These are phyloP conservation scores for Geotrypetes seraphini DNA, from an alignment of 2,797 vertebrate genomes.

Conservation along the genomic window DNA sequence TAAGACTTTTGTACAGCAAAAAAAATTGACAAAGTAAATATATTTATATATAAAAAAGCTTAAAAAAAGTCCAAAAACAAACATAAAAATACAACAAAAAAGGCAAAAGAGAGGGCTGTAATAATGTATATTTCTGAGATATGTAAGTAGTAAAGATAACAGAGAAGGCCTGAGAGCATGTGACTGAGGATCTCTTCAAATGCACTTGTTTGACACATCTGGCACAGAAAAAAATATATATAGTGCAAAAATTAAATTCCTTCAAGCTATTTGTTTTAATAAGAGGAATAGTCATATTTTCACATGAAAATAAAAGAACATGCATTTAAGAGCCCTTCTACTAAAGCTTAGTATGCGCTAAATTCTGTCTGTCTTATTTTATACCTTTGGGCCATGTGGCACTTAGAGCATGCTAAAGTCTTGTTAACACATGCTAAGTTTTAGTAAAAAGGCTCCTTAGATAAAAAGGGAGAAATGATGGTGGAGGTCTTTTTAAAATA, in stretches of 20 bases:
- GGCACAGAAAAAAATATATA: constrained; percentile 60
- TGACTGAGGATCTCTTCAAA: constrained; percentile 60
- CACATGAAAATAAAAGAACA: constrained; percentile 24
- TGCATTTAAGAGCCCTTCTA: too few relatives aligned
- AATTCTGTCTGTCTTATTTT: too few relatives aligned
- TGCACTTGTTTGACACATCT: constrained; percentile 64
- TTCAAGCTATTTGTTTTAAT: constrained; percentile 46
- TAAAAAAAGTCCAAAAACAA: constrained; percentile 60
- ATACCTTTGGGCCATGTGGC: too few relatives aligned
- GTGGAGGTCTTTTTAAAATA: too few relatives aligned
- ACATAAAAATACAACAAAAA: constrained; percentile 71
- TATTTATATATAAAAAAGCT: constrained; percentile 62
- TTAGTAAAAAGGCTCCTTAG: too few relatives aligned
- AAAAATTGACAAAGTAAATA: constrained; percentile 73
- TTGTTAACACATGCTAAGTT: too few relatives aligned
- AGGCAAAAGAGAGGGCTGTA: constrained; percentile 72
- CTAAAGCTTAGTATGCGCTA: too few relatives aligned
- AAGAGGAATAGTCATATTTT: constrained; percentile 31
- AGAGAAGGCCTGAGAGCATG: constrained; percentile 72
- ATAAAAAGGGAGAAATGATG: too few relatives aligned
- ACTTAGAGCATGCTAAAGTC: too few relatives aligned
- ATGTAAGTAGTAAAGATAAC: constrained; percentile 75
- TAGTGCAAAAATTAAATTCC: constrained; percentile 66
- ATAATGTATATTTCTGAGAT: constrained; percentile 71
- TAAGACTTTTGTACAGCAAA: constrained; percentile 97